Conservation (phyloP, 2,888 invertebrate species). For the Sturmia bella region DNA sequence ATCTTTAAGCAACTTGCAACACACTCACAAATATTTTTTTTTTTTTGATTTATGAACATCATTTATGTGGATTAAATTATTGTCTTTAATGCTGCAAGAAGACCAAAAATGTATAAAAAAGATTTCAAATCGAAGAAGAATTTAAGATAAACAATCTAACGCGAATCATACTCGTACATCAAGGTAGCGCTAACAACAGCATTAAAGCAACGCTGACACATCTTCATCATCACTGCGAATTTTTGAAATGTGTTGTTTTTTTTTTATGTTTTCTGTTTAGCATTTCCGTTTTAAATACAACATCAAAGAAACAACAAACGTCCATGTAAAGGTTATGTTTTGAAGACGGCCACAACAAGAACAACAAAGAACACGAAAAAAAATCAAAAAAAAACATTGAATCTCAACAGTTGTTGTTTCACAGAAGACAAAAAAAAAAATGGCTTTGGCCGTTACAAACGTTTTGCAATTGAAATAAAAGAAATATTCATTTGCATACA, state of each 20-base stretch:
- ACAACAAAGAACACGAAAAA: not conserved
- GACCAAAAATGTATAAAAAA: too few relatives aligned
- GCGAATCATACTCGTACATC: slow-evolving; percentile 55
- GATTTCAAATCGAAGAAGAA: slow-evolving; percentile 22
- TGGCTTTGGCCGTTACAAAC: slow-evolving; percentile 67
- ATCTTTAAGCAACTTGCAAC: slow-evolving; percentile 19
- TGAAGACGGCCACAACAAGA: slow-evolving; percentile 20
- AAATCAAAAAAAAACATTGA: slow-evolving; percentile 40
- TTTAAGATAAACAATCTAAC: slow-evolving; percentile 52
- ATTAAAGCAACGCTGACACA: slow-evolving; percentile 9
- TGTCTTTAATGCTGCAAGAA: slow-evolving; percentile 33
- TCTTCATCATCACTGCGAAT: slow-evolving; percentile 6
- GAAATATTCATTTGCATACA: slow-evolving; percentile 57
- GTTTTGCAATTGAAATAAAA: slow-evolving; percentile 24
- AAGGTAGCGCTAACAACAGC: slow-evolving; percentile 49
- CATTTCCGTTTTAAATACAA: slow-evolving; percentile 63
- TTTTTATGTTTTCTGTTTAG: not conserved
- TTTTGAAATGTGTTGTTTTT: not conserved
- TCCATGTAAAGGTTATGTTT: slow-evolving; percentile 70
- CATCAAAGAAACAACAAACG: slow-evolving; percentile 34
- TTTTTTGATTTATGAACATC: slow-evolving; percentile 67
- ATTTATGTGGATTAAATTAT: slow-evolving; percentile 59
- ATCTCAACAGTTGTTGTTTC: slow-evolving; percentile 1
- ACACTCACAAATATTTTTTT: slow-evolving; percentile 4
- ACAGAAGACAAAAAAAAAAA: slow-evolving; percentile 25